A percentile compares a stretch with the other conserved stretches of the same genome.
These are phyloP conservation scores for Chrysogorgia sp. DNA, from an alignment of 92 coral and sea anemone species.

Conservation along the genomic window DNA sequence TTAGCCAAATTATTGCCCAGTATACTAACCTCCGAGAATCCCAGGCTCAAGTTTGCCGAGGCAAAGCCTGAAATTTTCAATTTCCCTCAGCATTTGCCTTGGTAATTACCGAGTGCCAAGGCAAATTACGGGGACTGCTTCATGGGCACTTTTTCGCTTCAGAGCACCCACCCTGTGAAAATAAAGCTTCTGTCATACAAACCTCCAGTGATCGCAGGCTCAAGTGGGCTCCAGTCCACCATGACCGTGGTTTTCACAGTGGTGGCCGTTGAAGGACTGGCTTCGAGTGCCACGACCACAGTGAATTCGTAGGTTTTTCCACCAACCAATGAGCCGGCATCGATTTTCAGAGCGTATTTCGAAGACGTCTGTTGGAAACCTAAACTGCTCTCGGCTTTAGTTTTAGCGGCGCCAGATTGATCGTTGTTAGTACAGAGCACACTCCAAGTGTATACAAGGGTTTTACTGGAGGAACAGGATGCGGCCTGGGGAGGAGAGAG, in stretches of 20 bases:
- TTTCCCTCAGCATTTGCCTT: too few relatives aligned
- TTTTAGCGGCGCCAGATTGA: conserved; percentile 4
- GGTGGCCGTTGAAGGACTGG: conserved; percentile 32
- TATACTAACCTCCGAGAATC: too few relatives aligned
- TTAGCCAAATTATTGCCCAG: too few relatives aligned
- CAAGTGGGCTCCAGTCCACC: conserved; percentile 39
- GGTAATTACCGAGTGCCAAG: too few relatives aligned
- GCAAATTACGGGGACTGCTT: too few relatives aligned
- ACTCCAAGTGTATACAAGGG: conserved; percentile 45
- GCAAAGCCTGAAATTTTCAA: too few relatives aligned
- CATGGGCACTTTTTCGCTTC: too few relatives aligned
- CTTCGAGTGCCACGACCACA: conserved; percentile 47
- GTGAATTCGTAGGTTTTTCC: conserved; percentile 53
- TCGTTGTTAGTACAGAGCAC: conserved; percentile 43
- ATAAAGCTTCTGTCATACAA: too few relatives aligned
- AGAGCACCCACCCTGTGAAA: too few relatives aligned
- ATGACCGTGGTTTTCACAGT: conserved; percentile 17
- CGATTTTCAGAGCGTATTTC: conserved; percentile 37
- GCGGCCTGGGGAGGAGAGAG: conserved; percentile 53
- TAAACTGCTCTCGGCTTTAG: conserved; percentile 10
- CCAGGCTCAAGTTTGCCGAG: too few relatives aligned
- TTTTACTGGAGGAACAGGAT: conserved; percentile 43
- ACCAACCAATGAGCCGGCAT: conserved; percentile 19
- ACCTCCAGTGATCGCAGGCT: conserved; percentile 57
- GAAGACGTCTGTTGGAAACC: conserved; percentile 32